Evolutionary conservation across 37 sponge, comb jelly and placozoan genomes (phyloP).

Genomic region (Corticium candelabrum): DNA sequence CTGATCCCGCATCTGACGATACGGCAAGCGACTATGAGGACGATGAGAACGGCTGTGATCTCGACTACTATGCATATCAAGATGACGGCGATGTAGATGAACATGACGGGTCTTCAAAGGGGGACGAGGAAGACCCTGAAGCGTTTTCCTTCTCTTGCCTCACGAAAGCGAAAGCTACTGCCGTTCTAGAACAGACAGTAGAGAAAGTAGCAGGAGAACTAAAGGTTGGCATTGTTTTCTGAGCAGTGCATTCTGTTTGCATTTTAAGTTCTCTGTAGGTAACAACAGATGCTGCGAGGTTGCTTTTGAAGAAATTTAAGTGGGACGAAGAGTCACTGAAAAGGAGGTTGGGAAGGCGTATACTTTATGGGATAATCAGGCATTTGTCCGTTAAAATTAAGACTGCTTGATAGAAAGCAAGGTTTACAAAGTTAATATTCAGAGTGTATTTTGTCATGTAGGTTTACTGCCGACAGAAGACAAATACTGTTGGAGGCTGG

Average conservation of each 20-base stretch:
- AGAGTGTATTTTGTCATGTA: not conserved
- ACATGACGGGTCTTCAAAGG: not conserved
- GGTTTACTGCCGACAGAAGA: not conserved
- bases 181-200: not conserved
- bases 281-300: not conserved
- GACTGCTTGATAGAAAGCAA: no score
- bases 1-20: no score
- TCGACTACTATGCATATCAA: not conserved
- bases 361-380: not conserved
- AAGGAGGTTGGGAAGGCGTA: not conserved
- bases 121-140: not conserved
- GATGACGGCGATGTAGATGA: not conserved
- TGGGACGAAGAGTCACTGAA: constrained; percentile 1
- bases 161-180: not conserved
- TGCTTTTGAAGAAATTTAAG: not conserved
- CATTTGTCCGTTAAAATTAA: no score
- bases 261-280: not conserved
- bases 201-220: not conserved
- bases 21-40: not conserved
- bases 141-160: not conserved
- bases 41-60: not conserved
- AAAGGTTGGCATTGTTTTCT: not conserved
- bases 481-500: no score
- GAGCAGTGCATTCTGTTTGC: not conserved
- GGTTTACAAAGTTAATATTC: no score